Evolutionary conservation across 2,888 invertebrate species (phyloP), one percentile per base, ranked within the genome.

Genomic region (Rhorus exstirpatorius): DNA sequence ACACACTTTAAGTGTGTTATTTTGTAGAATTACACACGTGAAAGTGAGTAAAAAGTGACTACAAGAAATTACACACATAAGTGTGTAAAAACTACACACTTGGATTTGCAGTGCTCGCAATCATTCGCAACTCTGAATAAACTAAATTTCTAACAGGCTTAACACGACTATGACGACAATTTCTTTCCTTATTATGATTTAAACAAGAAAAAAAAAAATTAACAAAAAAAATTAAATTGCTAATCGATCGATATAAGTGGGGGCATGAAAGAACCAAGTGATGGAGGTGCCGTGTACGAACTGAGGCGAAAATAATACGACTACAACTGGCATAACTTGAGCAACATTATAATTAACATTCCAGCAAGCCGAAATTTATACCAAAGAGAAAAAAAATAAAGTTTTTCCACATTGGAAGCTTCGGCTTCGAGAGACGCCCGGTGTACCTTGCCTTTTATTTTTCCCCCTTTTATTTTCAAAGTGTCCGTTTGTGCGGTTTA

Each of bases 261-360:
- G 63, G 61, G 76, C 76, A 35, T 71, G 77, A 58, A 75, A 53
- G 53, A 75, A 80, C 63, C 63, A 49, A 65, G 70, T 65, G 71
- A 65, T 71, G 81, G 77, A 81, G 71, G 77, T 81, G 81, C 76
- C 81, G 77, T 81, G 81, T 63, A 65, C 79, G 79, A 79, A 72
- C 41, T 44, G 67, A 68, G 46, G 51, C 74, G 60, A 74, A 74
- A 79, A 79, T 79, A 67, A 74, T 74, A 58, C 46, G 10, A 17
- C 10, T 31, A 60, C 2, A 26, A 6, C 4, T 12, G 38, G n/a
- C 24, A 58, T 19, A 24, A 12, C 21, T 44, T 44, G 38, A 71
- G 26, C n/a, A 71, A 71, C 1, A n/a, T 53, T 26, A 58, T 14
- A 26, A 21, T 53, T n/a, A 3, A 24, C n/a, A 26, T 26, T 26